phyloP scores from a whole-genome alignment of 2,888 invertebrate species.

The Hedychridium roseum region DNA sequence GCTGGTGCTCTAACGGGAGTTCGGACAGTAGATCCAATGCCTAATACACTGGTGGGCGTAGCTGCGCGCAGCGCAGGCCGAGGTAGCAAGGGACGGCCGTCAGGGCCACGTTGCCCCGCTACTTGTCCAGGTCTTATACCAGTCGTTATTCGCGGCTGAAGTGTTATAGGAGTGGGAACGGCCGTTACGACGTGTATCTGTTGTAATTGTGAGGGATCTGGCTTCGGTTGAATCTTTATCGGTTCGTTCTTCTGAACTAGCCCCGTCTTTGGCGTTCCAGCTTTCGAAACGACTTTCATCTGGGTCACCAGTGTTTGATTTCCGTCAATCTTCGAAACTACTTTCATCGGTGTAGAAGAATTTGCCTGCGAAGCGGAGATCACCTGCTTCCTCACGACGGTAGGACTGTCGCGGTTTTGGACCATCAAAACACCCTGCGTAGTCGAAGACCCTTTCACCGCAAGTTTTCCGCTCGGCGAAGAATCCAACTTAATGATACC shows the following conservation, averaged over 20 bases:
- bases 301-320: slow-evolving; percentile 59
- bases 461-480: slow-evolving; percentile 65
- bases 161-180: slow-evolving; percentile 46
- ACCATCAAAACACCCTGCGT: slow-evolving; percentile 56
- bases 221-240: slow-evolving; percentile 61
- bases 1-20: slow-evolving; percentile 50
- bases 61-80: slow-evolving; percentile 49
- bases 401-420: slow-evolving; percentile 55
- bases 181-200: slow-evolving; percentile 61
- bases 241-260: slow-evolving; percentile 53
- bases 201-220: slow-evolving; percentile 55
- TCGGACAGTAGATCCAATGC: slow-evolving; percentile 46
- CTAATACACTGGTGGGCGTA: slow-evolving; percentile 50
- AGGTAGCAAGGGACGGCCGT: slow-evolving; percentile 52
- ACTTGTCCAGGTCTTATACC: slow-evolving; percentile 43
- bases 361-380: slow-evolving; percentile 48
- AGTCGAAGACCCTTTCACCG: slow-evolving; percentile 62
- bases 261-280: slow-evolving; percentile 34
- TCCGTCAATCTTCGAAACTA: slow-evolving; percentile 59
- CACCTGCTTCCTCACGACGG: slow-evolving; percentile 58
- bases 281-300: slow-evolving; percentile 60
- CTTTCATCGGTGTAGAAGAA: slow-evolving; percentile 58
- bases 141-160: slow-evolving; percentile 51
- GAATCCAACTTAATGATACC: slow-evolving; percentile 78
- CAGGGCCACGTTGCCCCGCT: slow-evolving; percentile 42